Evolutionary conservation across 2,888 invertebrate species (phyloP).

Genomic region (Melikaiella ostensackeni): DNA sequence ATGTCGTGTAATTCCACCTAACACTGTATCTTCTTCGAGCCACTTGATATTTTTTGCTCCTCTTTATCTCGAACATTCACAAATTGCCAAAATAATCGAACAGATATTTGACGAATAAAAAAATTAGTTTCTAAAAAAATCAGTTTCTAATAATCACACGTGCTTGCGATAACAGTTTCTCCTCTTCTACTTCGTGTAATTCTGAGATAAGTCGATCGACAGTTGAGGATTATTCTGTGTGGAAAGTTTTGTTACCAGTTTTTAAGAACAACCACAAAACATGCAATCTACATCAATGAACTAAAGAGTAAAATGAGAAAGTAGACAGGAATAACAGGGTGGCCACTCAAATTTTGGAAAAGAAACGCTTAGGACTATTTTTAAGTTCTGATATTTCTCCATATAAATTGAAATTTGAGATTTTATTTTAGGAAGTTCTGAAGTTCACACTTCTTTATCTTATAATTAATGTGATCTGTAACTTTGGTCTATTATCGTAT

Average conservation of each 20-base stretch:
- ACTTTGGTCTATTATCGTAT: background rate
- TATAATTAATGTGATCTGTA: too few species aligned
- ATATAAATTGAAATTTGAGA: too few species aligned
- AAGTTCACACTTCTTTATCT: too few species aligned
- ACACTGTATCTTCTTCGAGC: constrained; percentile 56
- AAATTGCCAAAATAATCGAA: constrained; percentile 67
- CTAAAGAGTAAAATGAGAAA: constrained; percentile 25
- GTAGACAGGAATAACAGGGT: constrained; percentile 7
- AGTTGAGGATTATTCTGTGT: constrained; percentile 16
- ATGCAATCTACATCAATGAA: constrained; percentile 51
- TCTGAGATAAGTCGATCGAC: background rate
- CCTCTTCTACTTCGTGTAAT: constrained; percentile 22
- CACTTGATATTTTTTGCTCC: constrained; percentile 48
- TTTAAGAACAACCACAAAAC: constrained; percentile 48
- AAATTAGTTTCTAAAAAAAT: constrained; percentile 11
- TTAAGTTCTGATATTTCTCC: background rate
- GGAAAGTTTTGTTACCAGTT: constrained; percentile 45
- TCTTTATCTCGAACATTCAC: constrained; percentile 56
- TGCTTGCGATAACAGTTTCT: constrained; percentile 20
- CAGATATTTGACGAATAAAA: constrained; percentile 33
- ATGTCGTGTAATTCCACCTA: constrained; percentile 63
- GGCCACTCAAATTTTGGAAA: background rate
- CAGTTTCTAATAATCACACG: constrained; percentile 33
- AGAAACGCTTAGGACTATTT: background rate
- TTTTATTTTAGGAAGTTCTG: too few species aligned